Conservation (phyloP, 2,888 invertebrate genomes). For the Eristalis tenax region DNA sequence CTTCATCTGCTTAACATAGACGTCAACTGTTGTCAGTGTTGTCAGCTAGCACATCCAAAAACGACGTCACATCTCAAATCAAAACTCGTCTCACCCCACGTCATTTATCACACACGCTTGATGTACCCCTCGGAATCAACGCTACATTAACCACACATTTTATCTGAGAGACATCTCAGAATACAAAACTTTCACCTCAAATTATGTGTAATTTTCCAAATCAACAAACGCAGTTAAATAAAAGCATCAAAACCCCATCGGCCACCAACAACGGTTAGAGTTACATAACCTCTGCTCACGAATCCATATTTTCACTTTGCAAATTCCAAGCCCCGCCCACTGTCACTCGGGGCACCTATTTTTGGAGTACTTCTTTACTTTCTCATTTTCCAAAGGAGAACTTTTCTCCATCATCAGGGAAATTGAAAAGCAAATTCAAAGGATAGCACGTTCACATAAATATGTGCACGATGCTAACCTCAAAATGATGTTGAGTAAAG, state of each 20-base stretch:
- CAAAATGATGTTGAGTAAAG: not conserved
- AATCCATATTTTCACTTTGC: not conserved
- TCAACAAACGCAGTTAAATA: not conserved
- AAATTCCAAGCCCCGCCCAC: not conserved
- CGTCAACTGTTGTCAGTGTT: not conserved
- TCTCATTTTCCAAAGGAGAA: not conserved
- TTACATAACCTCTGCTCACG: not conserved
- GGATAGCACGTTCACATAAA: not conserved
- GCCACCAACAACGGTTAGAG: not conserved
- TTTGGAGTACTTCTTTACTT: not conserved
- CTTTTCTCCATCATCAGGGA: not conserved
- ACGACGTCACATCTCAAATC: not conserved
- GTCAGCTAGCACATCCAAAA: too few species aligned
- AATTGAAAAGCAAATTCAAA: not conserved
- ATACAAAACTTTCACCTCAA: not conserved
- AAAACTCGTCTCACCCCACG: not conserved
- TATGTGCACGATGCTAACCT: not conserved
- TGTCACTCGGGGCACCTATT: not conserved
- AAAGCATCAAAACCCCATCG: not conserved
- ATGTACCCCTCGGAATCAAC: not conserved
- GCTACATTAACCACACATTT: not conserved
- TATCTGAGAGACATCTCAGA: not conserved
- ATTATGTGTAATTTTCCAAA: not conserved
- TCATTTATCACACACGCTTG: not conserved
- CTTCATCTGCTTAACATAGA: not conserved